phyloP scores from a whole-genome alignment of 2,888 invertebrate species.

The Parthenolecanium corni region DNA sequence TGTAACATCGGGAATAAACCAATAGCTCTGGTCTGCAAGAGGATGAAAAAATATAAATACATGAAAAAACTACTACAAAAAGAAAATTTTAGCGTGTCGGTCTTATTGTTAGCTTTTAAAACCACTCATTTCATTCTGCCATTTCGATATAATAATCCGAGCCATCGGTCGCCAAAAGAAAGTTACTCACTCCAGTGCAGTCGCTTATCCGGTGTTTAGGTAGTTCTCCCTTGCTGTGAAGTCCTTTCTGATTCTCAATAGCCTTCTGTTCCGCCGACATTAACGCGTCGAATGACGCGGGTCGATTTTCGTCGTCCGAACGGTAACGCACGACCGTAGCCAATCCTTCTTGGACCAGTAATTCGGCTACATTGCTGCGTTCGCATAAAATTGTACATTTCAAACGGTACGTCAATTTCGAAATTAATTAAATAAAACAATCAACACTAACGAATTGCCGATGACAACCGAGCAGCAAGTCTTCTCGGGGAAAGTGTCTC shows the following conservation, averaged over 20 bases:
- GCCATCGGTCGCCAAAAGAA: background rate
- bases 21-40: constrained; percentile 63
- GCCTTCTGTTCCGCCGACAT: constrained; percentile 89
- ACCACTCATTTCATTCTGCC: background rate
- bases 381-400: constrained; percentile 5
- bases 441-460: constrained; percentile 58
- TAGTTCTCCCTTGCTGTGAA: constrained; percentile 70
- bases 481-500: constrained; percentile 88
- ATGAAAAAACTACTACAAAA: background rate
- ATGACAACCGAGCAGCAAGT: constrained; percentile 83
- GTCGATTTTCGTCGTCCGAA: constrained; percentile 93
- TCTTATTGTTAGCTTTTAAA: no score
- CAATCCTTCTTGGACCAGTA: constrained; percentile 79
- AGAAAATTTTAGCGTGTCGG: background rate
- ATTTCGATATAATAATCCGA: background rate
- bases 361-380: constrained; percentile 80
- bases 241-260: constrained; percentile 65
- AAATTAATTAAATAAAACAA: no score
- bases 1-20: constrained; percentile 89
- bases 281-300: constrained; percentile 83
- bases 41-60: constrained; percentile 15
- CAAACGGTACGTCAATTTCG: no score
- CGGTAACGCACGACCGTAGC: constrained; percentile 89
- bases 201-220: constrained; percentile 83
- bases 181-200: constrained; percentile 49